Evolutionary conservation across 2,888 invertebrate genomes (phyloP).

Genomic region (Pyralis farinalis): DNA sequence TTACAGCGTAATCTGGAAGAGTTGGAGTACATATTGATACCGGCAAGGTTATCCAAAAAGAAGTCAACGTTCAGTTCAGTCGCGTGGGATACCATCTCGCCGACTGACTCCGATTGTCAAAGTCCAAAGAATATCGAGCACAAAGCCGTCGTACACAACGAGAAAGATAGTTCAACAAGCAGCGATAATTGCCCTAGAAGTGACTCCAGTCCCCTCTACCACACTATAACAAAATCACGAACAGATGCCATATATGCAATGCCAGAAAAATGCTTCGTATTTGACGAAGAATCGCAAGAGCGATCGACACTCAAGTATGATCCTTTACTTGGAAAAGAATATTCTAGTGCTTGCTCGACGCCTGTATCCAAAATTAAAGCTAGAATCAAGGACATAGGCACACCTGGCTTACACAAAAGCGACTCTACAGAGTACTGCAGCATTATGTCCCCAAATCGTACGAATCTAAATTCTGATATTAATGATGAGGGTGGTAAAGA

Average conservation of each 20-base stretch:
- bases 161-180: constrained; percentile 39
- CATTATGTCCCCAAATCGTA: constrained; percentile 63
- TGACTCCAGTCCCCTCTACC: constrained; percentile 50
- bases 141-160: constrained; percentile 45
- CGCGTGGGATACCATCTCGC: constrained; percentile 52
- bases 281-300: constrained; percentile 34
- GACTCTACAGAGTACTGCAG: constrained; percentile 77
- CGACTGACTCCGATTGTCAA: constrained; percentile 58
- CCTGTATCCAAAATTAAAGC: constrained; percentile 58
- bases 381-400: constrained; percentile 54
- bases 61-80: constrained; percentile 48
- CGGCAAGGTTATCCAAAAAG: constrained; percentile 48
- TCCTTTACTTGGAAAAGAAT: constrained; percentile 46
- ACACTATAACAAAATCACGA: constrained; percentile 43
- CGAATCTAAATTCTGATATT: constrained; percentile 34
- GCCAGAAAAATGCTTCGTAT: constrained; percentile 46
- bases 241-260: constrained; percentile 26
- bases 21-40: constrained; percentile 64
- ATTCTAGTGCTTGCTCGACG: constrained; percentile 64
- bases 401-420: constrained; percentile 63
- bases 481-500: constrained; percentile 43
- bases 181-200: constrained; percentile 49
- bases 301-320: constrained; percentile 36
- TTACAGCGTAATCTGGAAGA: constrained; percentile 52
- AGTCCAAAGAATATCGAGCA: constrained; percentile 51